phyloP scores from a whole-genome alignment of 1,140 invertebrate species.

The Dendroctonus ponderosae region DNA sequence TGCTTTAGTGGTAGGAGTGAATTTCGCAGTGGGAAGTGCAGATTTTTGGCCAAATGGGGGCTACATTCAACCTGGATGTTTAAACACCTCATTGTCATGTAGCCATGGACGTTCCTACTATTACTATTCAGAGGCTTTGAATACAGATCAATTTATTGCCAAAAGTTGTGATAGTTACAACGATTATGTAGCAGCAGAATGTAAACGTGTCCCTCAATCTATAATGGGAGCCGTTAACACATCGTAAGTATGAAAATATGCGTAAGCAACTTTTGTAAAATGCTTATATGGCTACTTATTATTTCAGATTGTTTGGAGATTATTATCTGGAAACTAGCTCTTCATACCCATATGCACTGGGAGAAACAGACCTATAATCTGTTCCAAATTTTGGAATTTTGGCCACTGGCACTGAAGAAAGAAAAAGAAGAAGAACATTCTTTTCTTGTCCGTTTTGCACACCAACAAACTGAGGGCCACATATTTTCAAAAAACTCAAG shows the following conservation, averaged over 20 bases:
- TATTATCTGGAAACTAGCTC: constrained; percentile 15
- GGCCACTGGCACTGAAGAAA: too few species aligned
- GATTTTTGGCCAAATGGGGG: constrained; percentile 73
- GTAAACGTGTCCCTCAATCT: constrained; percentile 51
- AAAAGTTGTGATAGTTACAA: constrained; percentile 58
- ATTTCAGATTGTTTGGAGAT: constrained; percentile 13
- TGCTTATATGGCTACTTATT: not conserved
- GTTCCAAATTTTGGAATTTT: too few species aligned
- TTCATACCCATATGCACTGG: constrained; percentile 14
- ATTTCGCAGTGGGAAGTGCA: constrained; percentile 60
- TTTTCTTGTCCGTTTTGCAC: too few species aligned
- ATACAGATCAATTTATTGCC: constrained; percentile 50
- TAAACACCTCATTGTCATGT: constrained; percentile 51
- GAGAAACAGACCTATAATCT: constrained; percentile 3
- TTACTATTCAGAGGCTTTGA: constrained; percentile 43
- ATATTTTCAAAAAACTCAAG: too few species aligned
- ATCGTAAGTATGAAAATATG: not conserved
- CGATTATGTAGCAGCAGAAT: constrained; percentile 56
- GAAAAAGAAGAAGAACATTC: too few species aligned
- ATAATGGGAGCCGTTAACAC: constrained; percentile 24
- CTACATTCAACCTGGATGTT: constrained; percentile 65
- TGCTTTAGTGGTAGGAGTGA: constrained; percentile 58
- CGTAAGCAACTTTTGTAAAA: not conserved
- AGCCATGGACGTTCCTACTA: constrained; percentile 58
- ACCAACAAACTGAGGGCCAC: too few species aligned